Evolutionary conservation across 2,113 vertebrate species (phyloP).

Genomic region (Nycticorax nycticorax): DNA sequence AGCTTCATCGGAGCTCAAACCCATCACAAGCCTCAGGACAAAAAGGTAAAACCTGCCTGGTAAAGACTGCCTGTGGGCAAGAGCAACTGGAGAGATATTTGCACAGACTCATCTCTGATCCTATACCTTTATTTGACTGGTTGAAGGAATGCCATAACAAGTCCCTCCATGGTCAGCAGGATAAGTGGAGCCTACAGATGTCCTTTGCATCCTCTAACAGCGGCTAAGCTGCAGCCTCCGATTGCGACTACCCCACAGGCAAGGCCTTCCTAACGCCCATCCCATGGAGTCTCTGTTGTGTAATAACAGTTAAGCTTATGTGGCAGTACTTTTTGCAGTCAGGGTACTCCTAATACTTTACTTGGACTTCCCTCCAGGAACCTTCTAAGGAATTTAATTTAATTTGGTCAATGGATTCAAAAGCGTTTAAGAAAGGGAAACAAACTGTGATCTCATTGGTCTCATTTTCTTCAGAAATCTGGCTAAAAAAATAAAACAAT

Average conservation of each 20-base stretch:
- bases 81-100: not conserved
- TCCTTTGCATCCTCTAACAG: not conserved
- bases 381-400: not conserved
- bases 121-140: not conserved
- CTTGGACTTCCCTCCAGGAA: not conserved
- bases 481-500: not conserved
- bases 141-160: not conserved
- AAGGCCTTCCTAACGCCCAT: not conserved
- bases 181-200: not conserved
- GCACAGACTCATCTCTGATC: not conserved
- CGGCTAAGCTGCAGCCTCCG: not conserved
- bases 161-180: not conserved
- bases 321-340: not conserved
- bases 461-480: not conserved
- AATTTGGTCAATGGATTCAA: not conserved
- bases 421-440: not conserved
- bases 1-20: not conserved
- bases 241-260: not conserved
- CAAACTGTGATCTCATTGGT: not conserved
- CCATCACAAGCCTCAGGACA: not conserved
- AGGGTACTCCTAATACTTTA: not conserved
- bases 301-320: not conserved
- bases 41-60: not conserved
- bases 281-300: not conserved
- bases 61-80: not conserved